Evolutionary conservation across 1,140 invertebrate genomes (phyloP).

Genomic region (Apis florea): DNA sequence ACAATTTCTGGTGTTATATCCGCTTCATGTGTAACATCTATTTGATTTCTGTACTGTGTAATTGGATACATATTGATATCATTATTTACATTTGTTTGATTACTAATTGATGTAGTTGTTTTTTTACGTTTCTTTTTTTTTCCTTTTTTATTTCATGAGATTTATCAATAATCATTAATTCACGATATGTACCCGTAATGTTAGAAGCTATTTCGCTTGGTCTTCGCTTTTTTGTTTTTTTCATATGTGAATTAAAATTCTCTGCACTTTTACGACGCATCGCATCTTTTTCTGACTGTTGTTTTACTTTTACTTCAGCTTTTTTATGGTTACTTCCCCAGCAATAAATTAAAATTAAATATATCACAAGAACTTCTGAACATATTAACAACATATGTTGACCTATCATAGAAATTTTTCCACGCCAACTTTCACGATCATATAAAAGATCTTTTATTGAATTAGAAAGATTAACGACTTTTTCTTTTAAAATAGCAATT

Average conservation of each 20-base stretch:
- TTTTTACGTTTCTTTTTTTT: constrained; percentile 76
- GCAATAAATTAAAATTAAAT: constrained; percentile 79
- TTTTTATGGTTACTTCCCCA: constrained; percentile 64
- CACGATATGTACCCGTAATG: constrained; percentile 83
- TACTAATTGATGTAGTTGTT: constrained; percentile 51
- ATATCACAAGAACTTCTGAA: constrained; percentile 80
- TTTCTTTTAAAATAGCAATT: constrained; percentile 81
- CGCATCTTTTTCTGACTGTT: constrained; percentile 15
- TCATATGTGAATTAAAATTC: constrained; percentile 75
- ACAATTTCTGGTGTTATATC: constrained; percentile 61
- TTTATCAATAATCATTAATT: constrained; percentile 79
- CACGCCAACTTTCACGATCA: constrained; percentile 85
- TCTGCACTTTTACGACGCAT: constrained; percentile 62
- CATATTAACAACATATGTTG: constrained; percentile 81
- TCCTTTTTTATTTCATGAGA: constrained; percentile 69
- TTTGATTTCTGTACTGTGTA: constrained; percentile 42
- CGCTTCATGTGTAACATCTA: constrained; percentile 48
- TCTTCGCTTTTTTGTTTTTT: constrained; percentile 81
- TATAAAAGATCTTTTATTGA: constrained; percentile 82
- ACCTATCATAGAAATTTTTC: constrained; percentile 81
- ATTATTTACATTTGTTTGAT: constrained; percentile 32
- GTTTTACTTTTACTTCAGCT: constrained; percentile 49
- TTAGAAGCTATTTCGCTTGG: constrained; percentile 89
- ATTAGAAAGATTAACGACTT: constrained; percentile 82
- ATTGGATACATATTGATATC: constrained; percentile 49